A percentile compares a stretch with the other conserved stretches of the same genome.
phyloP scores from a whole-genome alignment of 37 sponge, comb jelly and placozoan species.

The Tethya wilhelma region DNA sequence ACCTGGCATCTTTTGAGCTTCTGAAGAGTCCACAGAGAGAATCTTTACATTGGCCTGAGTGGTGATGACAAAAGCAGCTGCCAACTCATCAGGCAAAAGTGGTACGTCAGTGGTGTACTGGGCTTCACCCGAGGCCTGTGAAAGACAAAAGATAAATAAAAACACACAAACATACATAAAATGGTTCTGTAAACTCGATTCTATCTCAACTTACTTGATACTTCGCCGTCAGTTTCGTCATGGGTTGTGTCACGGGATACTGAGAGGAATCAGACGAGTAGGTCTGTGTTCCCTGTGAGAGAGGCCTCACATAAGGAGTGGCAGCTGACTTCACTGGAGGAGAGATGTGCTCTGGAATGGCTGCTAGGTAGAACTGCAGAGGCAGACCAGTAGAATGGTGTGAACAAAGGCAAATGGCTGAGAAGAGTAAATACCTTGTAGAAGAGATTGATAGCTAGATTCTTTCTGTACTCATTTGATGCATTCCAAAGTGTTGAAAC shows the following conservation, averaged over 20 bases:
- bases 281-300: slow-evolving; percentile 60
- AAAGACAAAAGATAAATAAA: background rate
- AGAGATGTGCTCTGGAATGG: slow-evolving; percentile 25
- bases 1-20: slow-evolving; percentile 74
- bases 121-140: slow-evolving; percentile 82
- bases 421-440: too few species aligned
- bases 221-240: slow-evolving; percentile 71
- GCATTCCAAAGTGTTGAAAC: slow-evolving; percentile 44
- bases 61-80: slow-evolving; percentile 80
- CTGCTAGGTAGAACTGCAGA: slow-evolving; percentile 71
- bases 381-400: background rate
- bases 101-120: slow-evolving; percentile 80
- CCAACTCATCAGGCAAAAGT: slow-evolving; percentile 37
- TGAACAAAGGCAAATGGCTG: background rate
- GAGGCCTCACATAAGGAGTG: slow-evolving; percentile 55
- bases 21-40: slow-evolving; percentile 25
- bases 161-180: background rate
- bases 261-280: slow-evolving; percentile 44
- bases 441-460: slow-evolving; percentile 63
- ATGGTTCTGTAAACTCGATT: background rate
- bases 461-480: slow-evolving; percentile 77
- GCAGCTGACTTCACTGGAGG: slow-evolving; percentile 65
- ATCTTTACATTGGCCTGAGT: slow-evolving; percentile 64
- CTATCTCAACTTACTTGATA: too few species aligned
- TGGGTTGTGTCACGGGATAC: slow-evolving; percentile 69